Conservation (phyloP, 2,888 invertebrate genomes). For the Matsumyia berberina region DNA sequence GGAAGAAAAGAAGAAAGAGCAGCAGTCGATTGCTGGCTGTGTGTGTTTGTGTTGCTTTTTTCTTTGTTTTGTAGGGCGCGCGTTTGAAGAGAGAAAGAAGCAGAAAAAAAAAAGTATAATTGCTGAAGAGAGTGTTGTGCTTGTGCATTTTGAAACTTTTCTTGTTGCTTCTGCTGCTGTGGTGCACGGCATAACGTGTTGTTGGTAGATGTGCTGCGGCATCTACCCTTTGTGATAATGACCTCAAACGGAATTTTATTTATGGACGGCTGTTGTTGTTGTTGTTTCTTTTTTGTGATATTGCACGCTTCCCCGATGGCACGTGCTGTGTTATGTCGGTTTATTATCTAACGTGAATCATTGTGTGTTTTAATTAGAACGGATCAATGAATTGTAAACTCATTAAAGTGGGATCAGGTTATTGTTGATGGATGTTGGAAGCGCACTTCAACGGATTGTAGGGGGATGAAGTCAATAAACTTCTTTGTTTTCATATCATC, state of each 20-base stretch:
- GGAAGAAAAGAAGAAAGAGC: slow-evolving; percentile 62
- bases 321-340: slow-evolving; percentile 51
- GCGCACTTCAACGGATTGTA: no score
- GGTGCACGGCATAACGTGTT: slow-evolving; percentile 11
- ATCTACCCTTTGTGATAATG: slow-evolving; percentile 75
- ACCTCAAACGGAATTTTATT: slow-evolving; percentile 71
- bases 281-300: slow-evolving; percentile 5
- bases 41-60: slow-evolving; percentile 37
- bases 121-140: slow-evolving; percentile 59
- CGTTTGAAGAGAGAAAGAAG: slow-evolving; percentile 47
- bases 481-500: background rate
- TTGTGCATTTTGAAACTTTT: slow-evolving; percentile 20
- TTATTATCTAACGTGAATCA: slow-evolving; percentile 51
- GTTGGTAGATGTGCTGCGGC: slow-evolving; percentile 30
- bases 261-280: slow-evolving; percentile 5
- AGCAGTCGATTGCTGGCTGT: slow-evolving; percentile 26
- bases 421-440: slow-evolving; percentile 1
- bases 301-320: slow-evolving; percentile 32
- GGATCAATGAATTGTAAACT: slow-evolving; percentile 44
- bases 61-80: slow-evolving; percentile 41
- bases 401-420: slow-evolving; percentile 16
- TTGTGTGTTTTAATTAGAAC: slow-evolving; percentile 35
- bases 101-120: slow-evolving; percentile 47
- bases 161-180: slow-evolving; percentile 6
- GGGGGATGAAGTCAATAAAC: slow-evolving; percentile 39